Percentiles rank a stretch among this genome's conserved stretches.
These are phyloP conservation scores for Perca flavescens DNA, from an alignment of 2,113 vertebrate genomes.

Conservation along the genomic window DNA sequence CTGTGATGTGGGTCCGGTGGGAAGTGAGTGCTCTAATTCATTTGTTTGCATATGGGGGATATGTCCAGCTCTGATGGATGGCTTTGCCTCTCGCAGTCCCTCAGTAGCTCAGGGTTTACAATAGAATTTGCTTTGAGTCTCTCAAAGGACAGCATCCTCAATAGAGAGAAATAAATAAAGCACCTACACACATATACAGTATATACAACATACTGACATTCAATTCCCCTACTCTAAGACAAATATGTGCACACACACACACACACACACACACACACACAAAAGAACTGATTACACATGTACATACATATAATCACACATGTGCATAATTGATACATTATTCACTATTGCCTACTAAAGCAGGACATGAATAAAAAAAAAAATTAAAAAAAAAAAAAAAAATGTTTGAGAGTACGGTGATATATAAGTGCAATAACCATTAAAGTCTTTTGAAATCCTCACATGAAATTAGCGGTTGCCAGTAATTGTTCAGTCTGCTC, in stretches of 20 bases:
- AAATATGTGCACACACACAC: slow-evolving; percentile 1
- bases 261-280: background rate
- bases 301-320: slow-evolving; percentile 31
- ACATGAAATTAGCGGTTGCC: slow-evolving; percentile 51
- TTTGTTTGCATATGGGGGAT: slow-evolving; percentile 79
- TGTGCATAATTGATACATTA: slow-evolving; percentile 17
- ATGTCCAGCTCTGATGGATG: slow-evolving; percentile 80
- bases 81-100: slow-evolving; percentile 63
- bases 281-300: slow-evolving; percentile 3
- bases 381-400: background rate
- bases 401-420: background rate
- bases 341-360: slow-evolving; percentile 8
- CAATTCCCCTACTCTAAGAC: slow-evolving; percentile 22
- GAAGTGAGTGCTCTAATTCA: slow-evolving; percentile 75
- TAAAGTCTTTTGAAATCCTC: slow-evolving; percentile 44
- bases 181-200: slow-evolving; percentile 36
- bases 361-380: background rate
- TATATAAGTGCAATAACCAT: slow-evolving; percentile 4
- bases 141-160: slow-evolving; percentile 74
- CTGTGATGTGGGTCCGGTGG: slow-evolving; percentile 37
- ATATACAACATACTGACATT: slow-evolving; percentile 42
- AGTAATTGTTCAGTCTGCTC: slow-evolving; percentile 57
- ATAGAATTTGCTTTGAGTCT: slow-evolving; percentile 67
- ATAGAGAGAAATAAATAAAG: slow-evolving; percentile 77
- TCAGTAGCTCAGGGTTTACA: slow-evolving; percentile 64